Conservation (phyloP, 1,140 invertebrate species). For the Drosophila bipectinata region DNA sequence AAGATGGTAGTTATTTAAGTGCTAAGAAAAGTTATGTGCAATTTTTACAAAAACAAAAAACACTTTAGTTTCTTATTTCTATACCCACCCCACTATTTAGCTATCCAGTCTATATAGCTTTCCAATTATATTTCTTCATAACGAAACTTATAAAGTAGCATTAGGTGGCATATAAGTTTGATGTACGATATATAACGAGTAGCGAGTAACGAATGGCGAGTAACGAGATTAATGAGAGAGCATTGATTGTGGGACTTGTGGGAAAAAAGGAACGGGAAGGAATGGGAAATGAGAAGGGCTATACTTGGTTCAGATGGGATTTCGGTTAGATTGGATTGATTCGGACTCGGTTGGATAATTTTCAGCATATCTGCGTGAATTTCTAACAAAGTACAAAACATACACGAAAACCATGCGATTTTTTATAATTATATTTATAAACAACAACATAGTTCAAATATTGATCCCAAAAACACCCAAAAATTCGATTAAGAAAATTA, state of each 20-base stretch:
- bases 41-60: constrained; percentile 48
- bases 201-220: background rate
- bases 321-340: constrained; percentile 48
- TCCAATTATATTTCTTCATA: constrained; percentile 26
- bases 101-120: constrained; percentile 30
- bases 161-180: constrained; percentile 47
- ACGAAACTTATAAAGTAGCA: constrained; percentile 21
- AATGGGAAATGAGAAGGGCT: constrained; percentile 5
- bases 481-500: constrained; percentile 27
- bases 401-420: constrained; percentile 58
- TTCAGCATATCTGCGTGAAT: constrained; percentile 77
- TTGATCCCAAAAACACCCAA: constrained; percentile 33
- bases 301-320: constrained; percentile 41
- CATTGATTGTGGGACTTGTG: constrained; percentile 4
- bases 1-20: constrained; percentile 44
- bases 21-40: constrained; percentile 61
- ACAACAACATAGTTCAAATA: constrained; percentile 65
- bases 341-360: constrained; percentile 76
- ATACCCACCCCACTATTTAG: background rate
- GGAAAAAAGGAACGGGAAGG: background rate
- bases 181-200: constrained; percentile 34
- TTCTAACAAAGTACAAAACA: constrained; percentile 76
- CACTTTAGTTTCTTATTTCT: constrained; percentile 11
- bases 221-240: background rate
- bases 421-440: constrained; percentile 40